These are phyloP conservation scores for Anastrepha obliqua DNA, from an alignment of 1,140 invertebrate genomes.

Conservation along the genomic window DNA sequence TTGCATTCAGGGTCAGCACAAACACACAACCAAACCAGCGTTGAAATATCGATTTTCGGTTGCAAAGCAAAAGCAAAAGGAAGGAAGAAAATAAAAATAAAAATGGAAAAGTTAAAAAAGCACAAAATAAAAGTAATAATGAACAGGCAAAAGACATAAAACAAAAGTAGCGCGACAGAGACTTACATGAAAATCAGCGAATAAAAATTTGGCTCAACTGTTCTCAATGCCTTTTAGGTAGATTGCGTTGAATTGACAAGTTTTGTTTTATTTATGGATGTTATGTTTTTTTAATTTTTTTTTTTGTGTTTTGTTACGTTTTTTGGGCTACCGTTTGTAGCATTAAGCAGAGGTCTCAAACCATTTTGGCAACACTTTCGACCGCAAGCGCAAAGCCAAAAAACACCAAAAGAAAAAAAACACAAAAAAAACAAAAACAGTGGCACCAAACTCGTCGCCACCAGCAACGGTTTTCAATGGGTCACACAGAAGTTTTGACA, in stretches of 20 bases:
- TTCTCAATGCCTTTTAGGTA: not conserved
- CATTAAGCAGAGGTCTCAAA: not conserved
- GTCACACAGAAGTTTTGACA: not conserved
- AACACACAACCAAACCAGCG: not conserved
- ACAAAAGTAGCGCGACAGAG: not conserved
- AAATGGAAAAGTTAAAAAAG: not conserved
- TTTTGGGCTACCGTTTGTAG: not conserved
- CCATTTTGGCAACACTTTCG: constrained; percentile 34
- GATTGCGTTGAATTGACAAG: not conserved
- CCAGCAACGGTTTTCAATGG: not conserved
- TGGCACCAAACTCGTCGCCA: constrained; percentile 4
- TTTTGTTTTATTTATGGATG: not conserved
- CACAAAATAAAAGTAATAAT: not conserved
- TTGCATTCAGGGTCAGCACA: constrained; percentile 10
- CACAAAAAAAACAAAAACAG: too few relatives aligned
- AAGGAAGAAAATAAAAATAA: not conserved
- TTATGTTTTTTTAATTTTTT: not conserved
- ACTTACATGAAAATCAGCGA: not conserved
- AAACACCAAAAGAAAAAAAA: not conserved
- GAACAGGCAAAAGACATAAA: too few relatives aligned
- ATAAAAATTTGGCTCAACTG: constrained; percentile 23
- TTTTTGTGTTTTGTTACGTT: not conserved
- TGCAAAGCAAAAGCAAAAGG: not conserved
- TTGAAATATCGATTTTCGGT: not conserved
- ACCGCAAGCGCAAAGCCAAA: not conserved